These are phyloP conservation scores for Rhaphigaster nebulosa DNA, from an alignment of 2,888 invertebrate species.

Conservation along the genomic window DNA sequence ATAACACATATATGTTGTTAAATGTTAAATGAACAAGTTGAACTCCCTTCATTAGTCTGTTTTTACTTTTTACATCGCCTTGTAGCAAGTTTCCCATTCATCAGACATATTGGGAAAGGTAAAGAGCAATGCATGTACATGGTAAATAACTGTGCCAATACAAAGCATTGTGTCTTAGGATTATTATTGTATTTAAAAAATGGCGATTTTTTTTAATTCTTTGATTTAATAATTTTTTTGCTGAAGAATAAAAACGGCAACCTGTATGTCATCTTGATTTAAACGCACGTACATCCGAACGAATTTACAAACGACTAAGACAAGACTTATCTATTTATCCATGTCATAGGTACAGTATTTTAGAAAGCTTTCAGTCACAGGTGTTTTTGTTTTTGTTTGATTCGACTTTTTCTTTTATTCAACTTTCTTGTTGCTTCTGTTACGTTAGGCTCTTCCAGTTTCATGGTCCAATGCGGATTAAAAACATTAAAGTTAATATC, in stretches of 20 bases:
- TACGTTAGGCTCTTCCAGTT: too few relatives aligned
- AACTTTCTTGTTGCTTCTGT: background rate
- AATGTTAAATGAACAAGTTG: too few relatives aligned
- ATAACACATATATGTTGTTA: too few relatives aligned
- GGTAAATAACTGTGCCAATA: too few relatives aligned
- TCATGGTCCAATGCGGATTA: background rate
- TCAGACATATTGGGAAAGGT: too few relatives aligned
- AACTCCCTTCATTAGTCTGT: too few relatives aligned
- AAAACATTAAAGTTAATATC: background rate
- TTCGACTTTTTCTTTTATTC: background rate
- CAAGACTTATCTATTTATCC: background rate
- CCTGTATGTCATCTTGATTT: background rate
- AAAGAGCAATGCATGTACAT: too few relatives aligned
- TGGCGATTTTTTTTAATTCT: too few relatives aligned
- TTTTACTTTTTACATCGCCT: too few relatives aligned
- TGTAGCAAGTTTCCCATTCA: too few relatives aligned
- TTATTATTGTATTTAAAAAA: too few relatives aligned
- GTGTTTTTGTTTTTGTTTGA: background rate
- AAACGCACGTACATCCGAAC: background rate
- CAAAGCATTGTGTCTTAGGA: too few relatives aligned
- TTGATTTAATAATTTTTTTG: background rate
- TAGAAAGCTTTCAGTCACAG: background rate
- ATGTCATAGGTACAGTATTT: background rate
- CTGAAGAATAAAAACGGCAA: background rate
- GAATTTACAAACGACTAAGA: background rate